These are phyloP conservation scores for Radopholus similis DNA, from an alignment of 1,140 invertebrate genomes.

Conservation along the genomic window DNA sequence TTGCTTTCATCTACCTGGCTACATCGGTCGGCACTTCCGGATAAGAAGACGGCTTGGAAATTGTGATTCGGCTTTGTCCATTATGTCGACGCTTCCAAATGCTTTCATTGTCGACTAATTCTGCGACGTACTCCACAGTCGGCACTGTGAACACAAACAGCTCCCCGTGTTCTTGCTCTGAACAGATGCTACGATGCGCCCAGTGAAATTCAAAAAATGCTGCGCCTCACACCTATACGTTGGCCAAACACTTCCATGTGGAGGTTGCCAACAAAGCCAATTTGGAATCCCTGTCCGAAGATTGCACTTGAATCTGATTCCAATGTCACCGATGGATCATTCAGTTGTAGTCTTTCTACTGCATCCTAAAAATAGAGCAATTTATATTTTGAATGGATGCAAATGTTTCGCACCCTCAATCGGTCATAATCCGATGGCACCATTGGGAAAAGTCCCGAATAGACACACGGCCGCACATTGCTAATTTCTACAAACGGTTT, in stretches of 20 bases:
- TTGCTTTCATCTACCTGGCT: conserved; percentile 70
- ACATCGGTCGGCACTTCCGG: conserved; percentile 41
- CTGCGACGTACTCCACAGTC: conserved; percentile 82
- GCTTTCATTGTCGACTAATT: conserved; percentile 68
- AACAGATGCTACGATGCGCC: conserved; percentile 64
- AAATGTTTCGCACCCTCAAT: conserved; percentile 43
- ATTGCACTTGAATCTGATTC: conserved; percentile 78
- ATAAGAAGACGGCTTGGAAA: conserved; percentile 76
- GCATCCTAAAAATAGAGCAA: conserved; percentile 64
- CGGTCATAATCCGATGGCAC: conserved; percentile 77
- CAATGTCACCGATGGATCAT: conserved; percentile 83
- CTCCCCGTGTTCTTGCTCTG: conserved; percentile 85
- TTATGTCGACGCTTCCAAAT: conserved; percentile 67
- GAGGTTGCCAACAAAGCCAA: conserved; percentile 67
- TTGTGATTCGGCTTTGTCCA: conserved; percentile 69
- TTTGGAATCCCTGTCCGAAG: conserved; percentile 69
- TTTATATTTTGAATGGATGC: neutral
- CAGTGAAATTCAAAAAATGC: neutral
- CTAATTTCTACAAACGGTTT: conserved; percentile 70
- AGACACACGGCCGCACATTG: conserved; percentile 78
- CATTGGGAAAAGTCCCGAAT: conserved; percentile 84
- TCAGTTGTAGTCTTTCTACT: conserved; percentile 83
- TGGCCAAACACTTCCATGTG: conserved; percentile 75
- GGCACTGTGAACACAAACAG: conserved; percentile 85
- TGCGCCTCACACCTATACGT: conserved; percentile 20